Evolutionary conservation across 2,888 invertebrate genomes (phyloP).

Genomic region (Patella ulyssiponensis): DNA sequence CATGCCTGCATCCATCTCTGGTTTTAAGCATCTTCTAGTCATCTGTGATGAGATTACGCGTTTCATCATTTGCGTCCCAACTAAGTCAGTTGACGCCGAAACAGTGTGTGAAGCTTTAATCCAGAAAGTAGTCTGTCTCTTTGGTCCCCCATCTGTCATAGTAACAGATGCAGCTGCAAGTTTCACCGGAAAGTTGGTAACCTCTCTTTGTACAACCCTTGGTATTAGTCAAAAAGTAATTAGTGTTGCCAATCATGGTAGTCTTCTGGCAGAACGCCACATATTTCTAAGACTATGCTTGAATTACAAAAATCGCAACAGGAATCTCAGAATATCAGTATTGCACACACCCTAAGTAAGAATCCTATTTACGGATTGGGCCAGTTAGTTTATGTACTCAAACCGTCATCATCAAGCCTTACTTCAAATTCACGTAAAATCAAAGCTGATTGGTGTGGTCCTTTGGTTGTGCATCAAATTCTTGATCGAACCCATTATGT

Average conservation of each 20-base stretch:
- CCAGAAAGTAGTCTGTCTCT: not conserved
- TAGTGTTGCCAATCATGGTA: not conserved
- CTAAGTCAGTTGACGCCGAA: not conserved
- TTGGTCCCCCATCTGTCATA: not conserved
- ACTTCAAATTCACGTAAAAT: not conserved
- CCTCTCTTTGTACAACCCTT: not conserved
- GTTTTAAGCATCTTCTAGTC: not conserved
- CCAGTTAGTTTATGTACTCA: not conserved
- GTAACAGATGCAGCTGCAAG: not conserved
- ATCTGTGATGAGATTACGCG: not conserved
- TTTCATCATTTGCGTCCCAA: not conserved
- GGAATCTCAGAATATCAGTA: conserved; percentile 6
- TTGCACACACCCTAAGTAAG: not conserved
- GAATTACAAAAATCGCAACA: not conserved
- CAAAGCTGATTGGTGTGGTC: conserved; percentile 7
- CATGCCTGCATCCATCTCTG: not conserved
- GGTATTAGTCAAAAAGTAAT: not conserved
- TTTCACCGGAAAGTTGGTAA: not conserved
- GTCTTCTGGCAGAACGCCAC: conserved; percentile 1
- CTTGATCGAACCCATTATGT: conserved; percentile 2
- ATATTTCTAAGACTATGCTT: not conserved
- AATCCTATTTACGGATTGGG: conserved; percentile 1
- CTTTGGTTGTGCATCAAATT: conserved; percentile 4
- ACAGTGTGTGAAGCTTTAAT: not conserved
- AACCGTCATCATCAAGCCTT: not conserved